Conservation (phyloP, 2,113 vertebrate species). For the Lepisosteus osseus region DNA sequence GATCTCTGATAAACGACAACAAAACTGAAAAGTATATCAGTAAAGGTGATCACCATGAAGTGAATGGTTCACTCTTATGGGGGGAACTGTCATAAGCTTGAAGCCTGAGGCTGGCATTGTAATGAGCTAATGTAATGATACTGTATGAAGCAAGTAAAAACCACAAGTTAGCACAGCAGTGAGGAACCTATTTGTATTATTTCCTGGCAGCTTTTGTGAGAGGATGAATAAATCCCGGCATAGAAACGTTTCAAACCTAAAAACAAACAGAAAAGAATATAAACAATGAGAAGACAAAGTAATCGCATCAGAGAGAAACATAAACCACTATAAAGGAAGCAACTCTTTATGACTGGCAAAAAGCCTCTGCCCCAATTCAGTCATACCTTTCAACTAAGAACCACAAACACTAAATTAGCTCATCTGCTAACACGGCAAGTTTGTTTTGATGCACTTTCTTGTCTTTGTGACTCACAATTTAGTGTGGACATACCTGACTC, state of each 20-base stretch:
- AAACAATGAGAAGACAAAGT: slow-evolving; percentile 31
- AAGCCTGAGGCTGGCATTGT: too few species aligned
- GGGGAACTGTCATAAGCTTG: too few species aligned
- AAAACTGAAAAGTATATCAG: too few species aligned
- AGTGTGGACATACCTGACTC: background rate
- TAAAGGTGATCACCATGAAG: too few species aligned
- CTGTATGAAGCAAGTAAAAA: too few species aligned
- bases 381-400: slow-evolving; percentile 31
- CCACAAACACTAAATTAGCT: slow-evolving; percentile 42
- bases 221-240: too few species aligned
- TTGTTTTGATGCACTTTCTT: slow-evolving; percentile 41
- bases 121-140: too few species aligned
- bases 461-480: slow-evolving; percentile 42
- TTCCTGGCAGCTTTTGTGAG: too few species aligned
- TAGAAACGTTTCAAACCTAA: background rate
- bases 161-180: too few species aligned
- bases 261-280: slow-evolving; percentile 26
- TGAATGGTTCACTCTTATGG: too few species aligned
- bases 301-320: slow-evolving; percentile 31
- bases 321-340: slow-evolving; percentile 36
- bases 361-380: slow-evolving; percentile 32
- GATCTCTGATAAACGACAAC: too few species aligned
- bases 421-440: slow-evolving; percentile 35
- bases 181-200: too few species aligned
- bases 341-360: slow-evolving; percentile 35